A percentile compares a stretch with the other conserved stretches of the same genome.
Conservation (phyloP, 2,888 invertebrate species). For the Ochropleura leucogaster region DNA sequence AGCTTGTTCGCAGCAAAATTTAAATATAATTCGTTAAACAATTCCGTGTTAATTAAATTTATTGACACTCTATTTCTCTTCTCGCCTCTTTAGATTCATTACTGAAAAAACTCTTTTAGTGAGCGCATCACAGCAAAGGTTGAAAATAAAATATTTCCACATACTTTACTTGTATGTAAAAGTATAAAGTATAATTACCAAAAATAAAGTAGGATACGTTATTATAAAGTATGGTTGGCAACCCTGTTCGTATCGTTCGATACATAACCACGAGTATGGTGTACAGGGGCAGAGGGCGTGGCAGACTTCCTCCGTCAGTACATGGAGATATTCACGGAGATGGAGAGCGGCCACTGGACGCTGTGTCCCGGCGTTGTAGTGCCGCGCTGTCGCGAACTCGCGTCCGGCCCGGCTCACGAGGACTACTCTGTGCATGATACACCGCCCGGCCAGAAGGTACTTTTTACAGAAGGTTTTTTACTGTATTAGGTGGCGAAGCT, state of each 20-base stretch:
- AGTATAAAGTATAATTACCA: no score
- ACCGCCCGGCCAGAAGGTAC: constrained; percentile 88
- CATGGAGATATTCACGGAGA: constrained; percentile 75
- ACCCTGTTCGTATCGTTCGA: not conserved
- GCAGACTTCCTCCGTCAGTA: constrained; percentile 78
- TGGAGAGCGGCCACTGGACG: constrained; percentile 69
- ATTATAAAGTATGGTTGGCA: no score
- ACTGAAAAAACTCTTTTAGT: no score
- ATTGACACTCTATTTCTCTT: no score
- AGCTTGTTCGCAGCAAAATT: no score
- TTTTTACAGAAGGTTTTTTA: not conserved
- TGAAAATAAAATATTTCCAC: no score
- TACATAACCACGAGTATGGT: not conserved
- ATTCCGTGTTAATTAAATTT: no score
- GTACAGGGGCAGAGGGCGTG: constrained; percentile 75
- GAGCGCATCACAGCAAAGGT: no score
- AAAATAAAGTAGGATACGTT: no score
- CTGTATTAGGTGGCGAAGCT: not conserved
- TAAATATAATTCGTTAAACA: no score
- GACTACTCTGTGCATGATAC: constrained; percentile 87
- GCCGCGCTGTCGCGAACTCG: constrained; percentile 71
- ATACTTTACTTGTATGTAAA: no score
- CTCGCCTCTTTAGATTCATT: no score
- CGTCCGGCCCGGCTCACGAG: constrained; percentile 64
- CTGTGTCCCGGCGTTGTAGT: constrained; percentile 76